These are phyloP conservation scores for Bovichtus variegatus DNA, from an alignment of 2,797 vertebrate species.

Conservation along the genomic window DNA sequence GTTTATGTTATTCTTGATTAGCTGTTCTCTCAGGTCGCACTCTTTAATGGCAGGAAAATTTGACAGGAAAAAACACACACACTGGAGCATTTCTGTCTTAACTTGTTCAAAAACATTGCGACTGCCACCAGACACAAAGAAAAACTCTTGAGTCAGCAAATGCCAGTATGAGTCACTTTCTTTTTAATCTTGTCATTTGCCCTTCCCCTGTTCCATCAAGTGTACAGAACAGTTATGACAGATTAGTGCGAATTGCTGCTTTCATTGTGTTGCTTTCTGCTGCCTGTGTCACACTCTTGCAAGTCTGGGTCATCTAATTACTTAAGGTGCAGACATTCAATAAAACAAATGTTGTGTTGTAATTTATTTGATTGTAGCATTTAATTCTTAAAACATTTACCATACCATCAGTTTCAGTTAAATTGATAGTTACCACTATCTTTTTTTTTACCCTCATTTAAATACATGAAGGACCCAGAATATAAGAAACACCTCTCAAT, in stretches of 20 bases:
- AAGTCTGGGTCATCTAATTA: background rate
- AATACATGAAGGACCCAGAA: background rate
- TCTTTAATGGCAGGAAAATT: slow-evolving; percentile 37
- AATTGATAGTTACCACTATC: background rate
- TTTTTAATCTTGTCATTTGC: background rate
- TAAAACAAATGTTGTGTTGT: background rate
- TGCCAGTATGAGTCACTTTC: slow-evolving; percentile 31
- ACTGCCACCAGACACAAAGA: background rate
- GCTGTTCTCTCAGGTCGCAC: slow-evolving; percentile 22
- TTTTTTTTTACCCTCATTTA: background rate
- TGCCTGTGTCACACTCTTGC: background rate
- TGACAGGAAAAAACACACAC: slow-evolving; percentile 33
- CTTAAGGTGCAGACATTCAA: background rate
- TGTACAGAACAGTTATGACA: background rate
- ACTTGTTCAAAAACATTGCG: slow-evolving; percentile 16
- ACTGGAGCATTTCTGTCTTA: background rate
- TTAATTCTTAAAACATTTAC: background rate
- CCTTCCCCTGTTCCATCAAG: background rate
- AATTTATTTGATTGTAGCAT: background rate
- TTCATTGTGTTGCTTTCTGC: background rate
- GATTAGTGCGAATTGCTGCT: background rate
- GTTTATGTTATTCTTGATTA: slow-evolving; percentile 1
- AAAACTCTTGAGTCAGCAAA: slow-evolving; percentile 38
- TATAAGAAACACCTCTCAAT: background rate
- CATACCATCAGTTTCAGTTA: background rate